These are phyloP conservation scores for Dysidea cf. avara DNA, from an alignment of 37 sponge, comb jelly and placozoan species.

Conservation along the genomic window DNA sequence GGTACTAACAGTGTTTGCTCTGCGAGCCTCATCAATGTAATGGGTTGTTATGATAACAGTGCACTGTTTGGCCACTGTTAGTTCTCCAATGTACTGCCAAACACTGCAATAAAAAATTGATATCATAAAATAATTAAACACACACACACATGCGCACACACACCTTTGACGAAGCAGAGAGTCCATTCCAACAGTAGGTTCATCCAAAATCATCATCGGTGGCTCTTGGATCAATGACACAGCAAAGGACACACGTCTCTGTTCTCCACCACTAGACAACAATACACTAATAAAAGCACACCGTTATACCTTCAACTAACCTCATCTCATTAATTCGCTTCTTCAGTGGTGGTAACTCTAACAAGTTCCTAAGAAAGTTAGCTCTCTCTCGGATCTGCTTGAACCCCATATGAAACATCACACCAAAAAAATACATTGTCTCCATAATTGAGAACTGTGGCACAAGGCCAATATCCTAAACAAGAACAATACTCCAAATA, in stretches of 20 bases:
- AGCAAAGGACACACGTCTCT: conserved; percentile 82
- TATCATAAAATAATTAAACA: neutral
- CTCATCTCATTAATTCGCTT: conserved; percentile 64
- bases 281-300: neutral
- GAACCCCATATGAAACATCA: conserved; percentile 56
- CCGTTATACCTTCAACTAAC: conserved; percentile 9
- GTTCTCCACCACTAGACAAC: conserved; percentile 74
- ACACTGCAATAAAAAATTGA: conserved; percentile 40
- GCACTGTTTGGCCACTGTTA: conserved; percentile 27
- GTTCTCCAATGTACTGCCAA: conserved; percentile 73
- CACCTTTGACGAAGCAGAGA: conserved; percentile 78
- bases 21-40: conserved; percentile 88
- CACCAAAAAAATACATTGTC: conserved; percentile 79
- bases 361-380: conserved; percentile 56
- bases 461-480: conserved; percentile 74
- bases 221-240: conserved; percentile 85
- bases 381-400: conserved; percentile 41
- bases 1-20: conserved; percentile 74
- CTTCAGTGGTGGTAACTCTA: conserved; percentile 57
- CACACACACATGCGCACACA: neutral
- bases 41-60: conserved; percentile 86
- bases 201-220: conserved; percentile 81
- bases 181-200: conserved; percentile 88
- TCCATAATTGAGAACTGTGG: conserved; percentile 72
- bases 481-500: neutral